Conservation (phyloP, 1,140 invertebrate species). For the Zaprionus taronus region DNA sequence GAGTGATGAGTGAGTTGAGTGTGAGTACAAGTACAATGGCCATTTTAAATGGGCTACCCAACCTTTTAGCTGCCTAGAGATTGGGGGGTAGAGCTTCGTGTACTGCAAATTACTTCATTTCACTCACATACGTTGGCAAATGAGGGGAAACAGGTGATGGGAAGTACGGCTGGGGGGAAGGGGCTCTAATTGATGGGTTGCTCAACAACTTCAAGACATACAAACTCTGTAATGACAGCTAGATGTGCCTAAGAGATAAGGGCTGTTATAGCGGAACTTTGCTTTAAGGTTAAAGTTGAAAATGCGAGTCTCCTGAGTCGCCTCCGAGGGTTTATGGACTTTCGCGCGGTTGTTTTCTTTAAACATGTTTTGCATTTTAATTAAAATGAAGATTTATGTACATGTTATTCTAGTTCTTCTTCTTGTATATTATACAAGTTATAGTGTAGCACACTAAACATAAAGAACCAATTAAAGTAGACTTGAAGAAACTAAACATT, state of each 20-base stretch:
- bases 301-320: too few relatives aligned
- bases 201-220: constrained; percentile 5
- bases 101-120: constrained; percentile 52
- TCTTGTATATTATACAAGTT: too few relatives aligned
- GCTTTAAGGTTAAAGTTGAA: background rate
- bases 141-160: background rate
- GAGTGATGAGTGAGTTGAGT: background rate
- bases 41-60: constrained; percentile 33
- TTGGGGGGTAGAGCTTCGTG: constrained; percentile 1
- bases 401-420: too few relatives aligned
- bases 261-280: background rate
- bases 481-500: too few relatives aligned
- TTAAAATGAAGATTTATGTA: too few relatives aligned
- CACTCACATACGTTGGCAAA: constrained; percentile 7
- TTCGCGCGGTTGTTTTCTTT: too few relatives aligned
- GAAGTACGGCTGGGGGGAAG: background rate
- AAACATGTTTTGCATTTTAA: too few relatives aligned
- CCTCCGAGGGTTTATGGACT: too few relatives aligned
- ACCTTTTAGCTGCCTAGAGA: background rate
- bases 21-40: constrained; percentile 14
- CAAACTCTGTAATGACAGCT: constrained; percentile 8
- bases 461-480: too few relatives aligned
- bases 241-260: constrained; percentile 4
- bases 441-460: too few relatives aligned
- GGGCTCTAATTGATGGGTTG: constrained; percentile 33